A percentile compares a stretch with the other conserved stretches of the same genome.
Evolutionary conservation across 35 echinoderm and acorn worm species (phyloP).

Genomic region (Patiria miniata): DNA sequence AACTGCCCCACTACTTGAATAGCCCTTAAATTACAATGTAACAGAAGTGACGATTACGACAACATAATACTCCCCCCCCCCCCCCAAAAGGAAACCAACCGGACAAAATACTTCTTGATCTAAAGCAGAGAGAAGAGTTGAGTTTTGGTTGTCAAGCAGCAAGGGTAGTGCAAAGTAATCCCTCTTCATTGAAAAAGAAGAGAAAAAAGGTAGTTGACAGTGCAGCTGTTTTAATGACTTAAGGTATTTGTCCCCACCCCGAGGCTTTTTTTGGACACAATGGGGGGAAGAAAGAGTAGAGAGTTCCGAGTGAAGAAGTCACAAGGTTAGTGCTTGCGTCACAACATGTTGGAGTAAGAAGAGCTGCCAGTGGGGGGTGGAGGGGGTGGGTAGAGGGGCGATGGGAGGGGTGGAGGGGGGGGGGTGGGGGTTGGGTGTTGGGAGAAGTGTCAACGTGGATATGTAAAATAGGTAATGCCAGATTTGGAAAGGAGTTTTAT

Average conservation of each 20-base stretch:
- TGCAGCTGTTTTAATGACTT: too few relatives aligned
- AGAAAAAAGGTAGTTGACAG: too few relatives aligned
- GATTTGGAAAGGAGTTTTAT: background rate
- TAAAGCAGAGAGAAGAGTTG: too few relatives aligned
- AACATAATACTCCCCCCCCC: background rate
- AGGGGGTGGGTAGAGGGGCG: background rate
- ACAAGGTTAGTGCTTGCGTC: slow-evolving; percentile 10
- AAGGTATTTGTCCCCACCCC: too few relatives aligned
- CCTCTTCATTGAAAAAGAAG: too few relatives aligned
- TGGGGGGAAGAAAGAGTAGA: background rate
- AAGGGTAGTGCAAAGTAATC: too few relatives aligned
- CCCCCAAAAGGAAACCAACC: background rate
- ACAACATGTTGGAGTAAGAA: background rate
- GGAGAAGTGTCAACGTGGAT: background rate
- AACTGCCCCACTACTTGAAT: too few relatives aligned
- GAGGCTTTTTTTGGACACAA: background rate
- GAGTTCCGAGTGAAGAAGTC: slow-evolving; percentile 6
- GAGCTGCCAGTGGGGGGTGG: background rate
- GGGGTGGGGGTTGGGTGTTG: too few relatives aligned
- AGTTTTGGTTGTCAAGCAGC: too few relatives aligned
- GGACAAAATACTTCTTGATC: too few relatives aligned
- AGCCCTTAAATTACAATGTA: background rate
- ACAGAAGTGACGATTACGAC: background rate
- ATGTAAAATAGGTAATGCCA: background rate
- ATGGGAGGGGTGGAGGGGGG: background rate